Evolutionary conservation across 2,888 invertebrate genomes (phyloP).

Genomic region (Megamerina dolium): DNA sequence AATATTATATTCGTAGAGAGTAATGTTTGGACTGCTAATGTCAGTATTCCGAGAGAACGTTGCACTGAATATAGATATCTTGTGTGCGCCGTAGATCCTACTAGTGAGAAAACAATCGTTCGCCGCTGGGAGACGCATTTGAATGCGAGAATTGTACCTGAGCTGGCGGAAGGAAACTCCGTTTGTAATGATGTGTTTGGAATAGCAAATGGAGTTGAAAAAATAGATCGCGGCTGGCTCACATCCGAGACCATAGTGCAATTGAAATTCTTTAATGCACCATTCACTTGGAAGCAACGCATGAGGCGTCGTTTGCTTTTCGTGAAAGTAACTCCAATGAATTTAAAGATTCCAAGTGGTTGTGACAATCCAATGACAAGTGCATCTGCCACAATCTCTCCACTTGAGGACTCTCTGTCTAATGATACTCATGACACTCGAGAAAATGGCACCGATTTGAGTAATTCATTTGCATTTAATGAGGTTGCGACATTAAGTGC

Average conservation of each 20-base stretch:
- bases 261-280: constrained; percentile 74
- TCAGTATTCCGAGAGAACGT: constrained; percentile 62
- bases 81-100: constrained; percentile 63
- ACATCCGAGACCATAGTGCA: constrained; percentile 77
- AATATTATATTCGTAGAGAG: constrained; percentile 20
- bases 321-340: constrained; percentile 71
- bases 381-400: constrained; percentile 21
- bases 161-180: constrained; percentile 32
- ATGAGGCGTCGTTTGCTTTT: constrained; percentile 61
- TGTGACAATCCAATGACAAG: constrained; percentile 22
- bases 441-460: constrained; percentile 52
- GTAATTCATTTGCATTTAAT: constrained; percentile 50
- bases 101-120: constrained; percentile 54
- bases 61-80: constrained; percentile 71
- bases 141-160: constrained; percentile 59
- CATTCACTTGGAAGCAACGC: constrained; percentile 69
- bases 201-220: constrained; percentile 49
- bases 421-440: constrained; percentile 54
- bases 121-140: constrained; percentile 77
- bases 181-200: constrained; percentile 60
- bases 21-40: constrained; percentile 59
- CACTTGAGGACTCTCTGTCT: constrained; percentile 60
- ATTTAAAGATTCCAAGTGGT: constrained; percentile 53
- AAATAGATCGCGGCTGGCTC: constrained; percentile 76
- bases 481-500: constrained; percentile 66